phyloP scores from a whole-genome alignment of 2,113 vertebrate genomes.

The Ciconia boyciana region DNA sequence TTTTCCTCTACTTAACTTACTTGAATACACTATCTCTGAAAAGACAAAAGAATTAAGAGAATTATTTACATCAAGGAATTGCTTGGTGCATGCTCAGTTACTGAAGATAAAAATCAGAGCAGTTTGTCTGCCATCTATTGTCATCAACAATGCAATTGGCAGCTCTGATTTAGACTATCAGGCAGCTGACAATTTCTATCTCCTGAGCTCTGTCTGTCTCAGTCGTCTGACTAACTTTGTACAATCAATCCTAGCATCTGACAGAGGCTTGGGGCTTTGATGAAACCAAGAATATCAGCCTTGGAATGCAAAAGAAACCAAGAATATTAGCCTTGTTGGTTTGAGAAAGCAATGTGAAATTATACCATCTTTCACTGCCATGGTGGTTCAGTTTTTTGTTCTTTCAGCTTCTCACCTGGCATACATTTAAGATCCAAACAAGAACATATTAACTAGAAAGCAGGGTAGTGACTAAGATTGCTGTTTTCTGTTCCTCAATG shows the following conservation, averaged over 20 bases:
- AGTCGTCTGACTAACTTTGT: not conserved
- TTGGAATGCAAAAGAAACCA: not conserved
- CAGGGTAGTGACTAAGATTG: not conserved
- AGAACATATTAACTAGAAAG: not conserved
- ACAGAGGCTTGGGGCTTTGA: not conserved
- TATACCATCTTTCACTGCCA: not conserved
- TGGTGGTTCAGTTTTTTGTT: not conserved
- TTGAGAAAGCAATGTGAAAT: not conserved
- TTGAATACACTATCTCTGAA: not conserved
- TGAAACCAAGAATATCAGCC: not conserved
- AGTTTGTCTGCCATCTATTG: conserved; percentile 20
- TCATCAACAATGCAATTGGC: not conserved
- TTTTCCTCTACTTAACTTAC: not conserved
- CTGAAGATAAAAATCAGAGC: conserved; percentile 16
- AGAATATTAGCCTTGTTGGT: not conserved
- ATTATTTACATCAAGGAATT: not conserved
- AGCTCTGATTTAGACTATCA: not conserved
- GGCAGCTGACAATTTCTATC: not conserved
- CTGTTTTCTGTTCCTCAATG: not conserved
- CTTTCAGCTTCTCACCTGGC: not conserved
- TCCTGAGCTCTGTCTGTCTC: not conserved
- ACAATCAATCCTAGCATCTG: not conserved
- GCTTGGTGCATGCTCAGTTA: not conserved
- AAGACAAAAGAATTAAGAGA: conserved; percentile 12
- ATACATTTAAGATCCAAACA: not conserved